Evolutionary conservation across 2,113 vertebrate genomes (phyloP), one percentile per base, ranked within the genome.

Genomic region (Lophotis ruficrista): DNA sequence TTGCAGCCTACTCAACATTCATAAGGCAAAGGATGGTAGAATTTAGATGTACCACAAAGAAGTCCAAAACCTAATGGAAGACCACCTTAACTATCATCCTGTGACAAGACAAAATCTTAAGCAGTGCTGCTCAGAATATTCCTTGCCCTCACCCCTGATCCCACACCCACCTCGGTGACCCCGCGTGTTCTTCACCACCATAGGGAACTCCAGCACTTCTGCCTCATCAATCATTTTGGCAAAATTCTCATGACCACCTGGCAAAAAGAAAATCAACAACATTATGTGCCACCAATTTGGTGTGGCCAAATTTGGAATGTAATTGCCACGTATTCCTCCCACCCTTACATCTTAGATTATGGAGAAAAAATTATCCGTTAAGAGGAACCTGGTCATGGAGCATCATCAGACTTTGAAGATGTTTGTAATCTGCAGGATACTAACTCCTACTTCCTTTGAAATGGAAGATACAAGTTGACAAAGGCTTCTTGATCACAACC

Each of bases 161-260:
- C 91, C 58, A 96, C 80, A 98, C 98, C 64, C 64, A 98, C 98
- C 98, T 98, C 98, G 97, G 90, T 98, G 98, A 71, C 98, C 98
- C 70, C 98, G 97, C 4, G 98, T 98, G 84, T 98, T 98, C 96
- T 98, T 98, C 94, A 98, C 98, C 85, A 98, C 98, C 98, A 98
- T 98, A 70, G 98, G 98, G 89, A 98, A 98, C 94, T 98, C 98
- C 96, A 98, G 94, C 27, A 98, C 98, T 97, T 98, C 98, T 54
- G 98, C 98, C 97, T 98, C 98, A 96, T 98, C 98, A 95, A 98
- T 98, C 98, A 98, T 98, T 97, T 98, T 98, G 95, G 98, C 97
- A 98, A 98, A 98, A 97, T 98, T 98, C 96, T 98, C 98, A 91
- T 98, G 98, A 96, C 98, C 98, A 91, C 98, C 98, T 98, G 97